Evolutionary conservation across 2,888 invertebrate species (phyloP).

Genomic region (Drosophila rellima): DNA sequence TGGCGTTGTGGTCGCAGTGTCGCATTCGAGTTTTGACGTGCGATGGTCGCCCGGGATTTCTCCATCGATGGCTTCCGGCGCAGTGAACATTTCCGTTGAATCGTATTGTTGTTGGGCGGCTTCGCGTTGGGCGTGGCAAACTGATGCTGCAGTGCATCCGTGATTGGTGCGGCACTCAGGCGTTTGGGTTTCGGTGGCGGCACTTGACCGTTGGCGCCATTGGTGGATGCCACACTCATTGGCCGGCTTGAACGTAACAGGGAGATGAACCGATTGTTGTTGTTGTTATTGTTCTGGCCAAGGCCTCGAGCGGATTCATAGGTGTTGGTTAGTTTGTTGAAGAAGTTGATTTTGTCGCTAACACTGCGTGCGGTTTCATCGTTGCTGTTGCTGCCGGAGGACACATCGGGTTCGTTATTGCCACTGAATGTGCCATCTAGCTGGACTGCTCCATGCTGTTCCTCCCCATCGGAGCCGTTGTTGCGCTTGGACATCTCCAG

Average conservation of each 20-base stretch:
- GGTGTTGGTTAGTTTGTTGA: slow-evolving; percentile 71
- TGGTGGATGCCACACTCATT: slow-evolving; percentile 45
- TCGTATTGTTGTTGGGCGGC: slow-evolving; percentile 23
- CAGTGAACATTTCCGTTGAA: slow-evolving; percentile 70
- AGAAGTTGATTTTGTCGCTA: slow-evolving; percentile 72
- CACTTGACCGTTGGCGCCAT: slow-evolving; percentile 26
- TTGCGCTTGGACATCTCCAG: slow-evolving; percentile 75
- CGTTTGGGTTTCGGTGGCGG: slow-evolving; percentile 75
- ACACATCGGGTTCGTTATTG: background rate
- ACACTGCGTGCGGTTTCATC: slow-evolving; percentile 52
- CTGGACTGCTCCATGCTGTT: background rate
- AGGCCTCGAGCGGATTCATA: slow-evolving; percentile 51
- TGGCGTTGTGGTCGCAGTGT: slow-evolving; percentile 77
- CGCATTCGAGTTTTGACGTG: slow-evolving; percentile 67
- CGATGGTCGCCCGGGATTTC: slow-evolving; percentile 74
- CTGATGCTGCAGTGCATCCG: slow-evolving; percentile 21
- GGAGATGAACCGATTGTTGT: slow-evolving; percentile 65
- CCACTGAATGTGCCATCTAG: slow-evolving; percentile 27
- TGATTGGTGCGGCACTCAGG: slow-evolving; percentile 20
- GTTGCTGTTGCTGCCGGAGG: too few relatives aligned
- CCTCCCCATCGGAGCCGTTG: slow-evolving; percentile 48
- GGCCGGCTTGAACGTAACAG: slow-evolving; percentile 62
- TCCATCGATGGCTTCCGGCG: slow-evolving; percentile 80
- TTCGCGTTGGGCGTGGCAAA: slow-evolving; percentile 58
- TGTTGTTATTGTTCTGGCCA: slow-evolving; percentile 30